phyloP scores from a whole-genome alignment of 2,797 vertebrate genomes.

The Brachyalestes nurse region DNA sequence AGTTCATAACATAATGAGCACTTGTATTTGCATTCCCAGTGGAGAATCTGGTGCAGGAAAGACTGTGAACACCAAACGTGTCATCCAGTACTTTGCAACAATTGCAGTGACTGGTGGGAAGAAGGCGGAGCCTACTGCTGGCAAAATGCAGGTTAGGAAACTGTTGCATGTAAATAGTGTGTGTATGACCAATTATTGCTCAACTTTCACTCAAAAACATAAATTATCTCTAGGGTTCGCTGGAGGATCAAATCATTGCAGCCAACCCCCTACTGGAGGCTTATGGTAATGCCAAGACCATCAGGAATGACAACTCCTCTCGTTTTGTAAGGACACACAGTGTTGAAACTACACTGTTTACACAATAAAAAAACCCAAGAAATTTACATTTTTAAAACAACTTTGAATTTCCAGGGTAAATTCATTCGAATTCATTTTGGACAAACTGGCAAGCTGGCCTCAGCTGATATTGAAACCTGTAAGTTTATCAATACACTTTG shows the following conservation, averaged over 20 bases:
- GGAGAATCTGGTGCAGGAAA: conserved; percentile 88
- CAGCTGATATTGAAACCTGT: conserved; percentile 12
- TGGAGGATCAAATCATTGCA: conserved; percentile 8
- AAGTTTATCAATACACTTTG: conserved; percentile 53
- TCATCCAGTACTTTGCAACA: conserved; percentile 60
- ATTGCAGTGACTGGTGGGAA: conserved; percentile 31
- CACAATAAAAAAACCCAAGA: neutral
- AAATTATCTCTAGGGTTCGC: neutral
- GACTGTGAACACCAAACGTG: conserved; percentile 67
- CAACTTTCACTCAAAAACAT: neutral
- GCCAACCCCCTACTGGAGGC: neutral
- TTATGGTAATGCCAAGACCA: conserved; percentile 1
- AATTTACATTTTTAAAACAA: neutral
- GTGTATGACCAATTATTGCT: neutral
- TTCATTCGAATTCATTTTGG: conserved; percentile 89
- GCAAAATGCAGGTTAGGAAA: conserved; percentile 1
- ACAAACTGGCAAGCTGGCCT: conserved; percentile 81
- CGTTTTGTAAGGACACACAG: neutral
- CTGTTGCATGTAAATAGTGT: neutral
- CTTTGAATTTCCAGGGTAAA: conserved; percentile 22
- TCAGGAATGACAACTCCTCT: conserved; percentile 12
- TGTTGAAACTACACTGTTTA: neutral
- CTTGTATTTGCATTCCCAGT: conserved; percentile 51
- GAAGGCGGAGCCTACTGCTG: neutral
- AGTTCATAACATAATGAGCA: neutral